Evolutionary conservation across 2,888 invertebrate genomes (phyloP).

Genomic region (Ectemnius continuus): DNA sequence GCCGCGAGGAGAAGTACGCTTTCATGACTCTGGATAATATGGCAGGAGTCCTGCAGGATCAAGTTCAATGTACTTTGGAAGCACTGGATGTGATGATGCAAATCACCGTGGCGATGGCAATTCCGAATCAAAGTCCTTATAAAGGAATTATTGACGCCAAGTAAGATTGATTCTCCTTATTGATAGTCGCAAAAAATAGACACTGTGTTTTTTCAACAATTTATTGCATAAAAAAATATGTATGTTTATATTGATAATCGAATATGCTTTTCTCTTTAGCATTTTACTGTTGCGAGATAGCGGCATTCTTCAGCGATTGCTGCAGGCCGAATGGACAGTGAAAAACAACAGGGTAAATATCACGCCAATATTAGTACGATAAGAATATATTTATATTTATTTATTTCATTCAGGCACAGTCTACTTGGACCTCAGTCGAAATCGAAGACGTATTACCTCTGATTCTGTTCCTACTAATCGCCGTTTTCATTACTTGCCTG

Average conservation of each 20-base stretch:
- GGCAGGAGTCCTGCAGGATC: slow-evolving; percentile 65
- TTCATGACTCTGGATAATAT: slow-evolving; percentile 73
- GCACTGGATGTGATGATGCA: slow-evolving; percentile 72
- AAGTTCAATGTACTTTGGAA: slow-evolving; percentile 68
- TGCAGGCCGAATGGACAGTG: slow-evolving; percentile 50
- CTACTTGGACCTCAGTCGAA: slow-evolving; percentile 67
- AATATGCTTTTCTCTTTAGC: slow-evolving; percentile 46
- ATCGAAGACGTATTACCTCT: slow-evolving; percentile 69
- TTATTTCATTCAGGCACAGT: slow-evolving; percentile 38
- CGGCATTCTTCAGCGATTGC: slow-evolving; percentile 71
- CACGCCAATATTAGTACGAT: background rate
- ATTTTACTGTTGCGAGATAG: slow-evolving; percentile 72
- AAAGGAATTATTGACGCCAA: slow-evolving; percentile 72
- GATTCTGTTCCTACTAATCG: slow-evolving; percentile 59
- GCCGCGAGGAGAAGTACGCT: slow-evolving; percentile 69
- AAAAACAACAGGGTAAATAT: slow-evolving; percentile 25
- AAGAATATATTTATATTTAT: background rate
- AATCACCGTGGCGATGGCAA: slow-evolving; percentile 71
- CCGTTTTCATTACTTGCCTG: slow-evolving; percentile 53
- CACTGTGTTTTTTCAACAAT: too few relatives aligned
- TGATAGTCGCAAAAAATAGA: too few relatives aligned
- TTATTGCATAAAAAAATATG: too few relatives aligned
- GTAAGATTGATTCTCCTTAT: slow-evolving; percentile 52
- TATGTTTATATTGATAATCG: too few relatives aligned
- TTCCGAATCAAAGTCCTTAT: slow-evolving; percentile 67